Conservation (phyloP, 2,113 vertebrate genomes). For the Dendropsophus ebraccatus region DNA sequence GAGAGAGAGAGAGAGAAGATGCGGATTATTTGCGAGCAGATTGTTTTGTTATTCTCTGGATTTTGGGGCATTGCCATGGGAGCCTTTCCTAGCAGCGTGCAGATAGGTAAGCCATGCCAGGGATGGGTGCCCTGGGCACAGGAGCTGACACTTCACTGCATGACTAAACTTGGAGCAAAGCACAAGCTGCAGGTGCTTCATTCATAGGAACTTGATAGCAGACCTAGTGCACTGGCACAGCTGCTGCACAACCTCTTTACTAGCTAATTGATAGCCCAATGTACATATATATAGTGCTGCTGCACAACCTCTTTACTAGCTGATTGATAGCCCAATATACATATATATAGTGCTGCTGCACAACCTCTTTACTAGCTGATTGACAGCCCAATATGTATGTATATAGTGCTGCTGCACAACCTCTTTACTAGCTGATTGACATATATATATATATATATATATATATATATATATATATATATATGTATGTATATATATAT, state of each 20-base stretch:
- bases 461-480: no score
- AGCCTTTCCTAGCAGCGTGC: slow-evolving; percentile 99
- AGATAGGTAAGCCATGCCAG: slow-evolving; percentile 89
- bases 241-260: slow-evolving; percentile 47
- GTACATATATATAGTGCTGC: no score
- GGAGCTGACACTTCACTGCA: slow-evolving; percentile 9
- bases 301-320: no score
- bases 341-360: no score
- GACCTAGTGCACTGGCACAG: neutral
- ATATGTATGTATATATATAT: no score
- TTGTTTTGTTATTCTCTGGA: slow-evolving; percentile 94
- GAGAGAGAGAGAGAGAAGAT: slow-evolving; percentile 85
- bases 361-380: no score
- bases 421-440: no score
- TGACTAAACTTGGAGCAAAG: slow-evolving; percentile 26
- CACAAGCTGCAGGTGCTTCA: slow-evolving; percentile 19
- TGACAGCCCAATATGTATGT: no score
- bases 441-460: no score
- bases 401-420: no score
- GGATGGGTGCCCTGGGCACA: neutral
- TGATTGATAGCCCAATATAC: no score
- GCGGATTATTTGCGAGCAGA: slow-evolving; percentile 97
- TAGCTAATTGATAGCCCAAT: slow-evolving; percentile 5
- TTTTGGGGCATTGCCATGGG: slow-evolving; percentile 94
- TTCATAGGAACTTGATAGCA: neutral